Conservation (phyloP, 2,113 vertebrate genomes). For the Odobenus rosmarus region DNA sequence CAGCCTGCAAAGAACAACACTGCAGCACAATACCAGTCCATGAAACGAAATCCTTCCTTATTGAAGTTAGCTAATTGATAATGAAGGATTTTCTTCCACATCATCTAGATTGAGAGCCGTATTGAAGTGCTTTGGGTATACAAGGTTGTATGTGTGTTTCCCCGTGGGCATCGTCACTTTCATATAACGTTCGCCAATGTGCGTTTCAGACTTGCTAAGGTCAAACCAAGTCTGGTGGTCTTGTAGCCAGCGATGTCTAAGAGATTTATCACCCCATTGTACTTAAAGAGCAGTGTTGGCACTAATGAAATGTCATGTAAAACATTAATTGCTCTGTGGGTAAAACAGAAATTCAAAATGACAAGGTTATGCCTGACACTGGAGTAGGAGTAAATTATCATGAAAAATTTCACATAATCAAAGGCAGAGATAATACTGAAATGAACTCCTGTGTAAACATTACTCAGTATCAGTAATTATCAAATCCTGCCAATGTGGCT, state of each 20-base stretch:
- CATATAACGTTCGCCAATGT: conserved; percentile 95
- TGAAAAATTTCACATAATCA: not conserved
- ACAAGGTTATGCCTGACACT: not conserved
- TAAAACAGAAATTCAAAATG: conserved; percentile 19
- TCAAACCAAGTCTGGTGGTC: conserved; percentile 99
- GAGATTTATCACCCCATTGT: not conserved
- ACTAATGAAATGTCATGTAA: not conserved
- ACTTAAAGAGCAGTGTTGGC: not conserved
- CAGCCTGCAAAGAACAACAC: conserved; percentile 63
- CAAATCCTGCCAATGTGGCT: not conserved
- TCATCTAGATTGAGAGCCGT: conserved; percentile 98
- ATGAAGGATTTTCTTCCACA: conserved; percentile 97
- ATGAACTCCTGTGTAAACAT: not conserved
- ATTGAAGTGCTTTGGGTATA: conserved; percentile 96
- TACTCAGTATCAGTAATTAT: not conserved
- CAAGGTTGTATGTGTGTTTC: conserved; percentile 94
- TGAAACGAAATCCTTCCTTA: conserved; percentile 54
- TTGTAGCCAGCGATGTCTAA: conserved; percentile 74
- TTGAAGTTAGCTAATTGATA: conserved; percentile 39
- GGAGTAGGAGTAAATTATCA: not conserved
- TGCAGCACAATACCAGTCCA: conserved; percentile 63
- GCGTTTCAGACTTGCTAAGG: conserved; percentile 96
- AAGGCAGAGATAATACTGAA: not conserved
- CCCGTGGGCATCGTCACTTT: conserved; percentile 96
- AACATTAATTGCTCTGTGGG: not conserved